Percentiles rank a stretch among this genome's conserved stretches.
phyloP scores from a whole-genome alignment of 2,888 invertebrate species.

The Phaedon cochleariae region DNA sequence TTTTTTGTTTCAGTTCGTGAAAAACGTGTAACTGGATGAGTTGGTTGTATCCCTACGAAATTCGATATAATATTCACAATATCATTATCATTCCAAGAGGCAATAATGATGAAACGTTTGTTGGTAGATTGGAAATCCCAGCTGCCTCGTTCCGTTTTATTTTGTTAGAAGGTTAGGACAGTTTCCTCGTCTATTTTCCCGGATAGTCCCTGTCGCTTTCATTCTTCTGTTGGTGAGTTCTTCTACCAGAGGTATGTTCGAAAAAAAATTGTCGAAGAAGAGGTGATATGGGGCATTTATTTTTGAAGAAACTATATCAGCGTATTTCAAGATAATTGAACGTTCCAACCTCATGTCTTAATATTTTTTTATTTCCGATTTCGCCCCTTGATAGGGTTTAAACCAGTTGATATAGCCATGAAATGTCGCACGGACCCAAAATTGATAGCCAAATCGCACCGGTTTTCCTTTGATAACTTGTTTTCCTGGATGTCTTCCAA shows the following conservation, averaged over 20 bases:
- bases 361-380: constrained; percentile 1
- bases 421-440: background rate
- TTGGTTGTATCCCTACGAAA: constrained; percentile 7
- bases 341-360: background rate
- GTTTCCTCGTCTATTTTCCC: constrained; percentile 13
- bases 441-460: too few species aligned
- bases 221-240: constrained; percentile 16
- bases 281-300: constrained; percentile 12
- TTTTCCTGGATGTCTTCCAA: background rate
- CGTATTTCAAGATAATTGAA: constrained; percentile 3
- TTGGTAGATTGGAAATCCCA: constrained; percentile 20
- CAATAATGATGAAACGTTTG: constrained; percentile 19
- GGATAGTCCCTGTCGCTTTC: constrained; percentile 14
- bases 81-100: constrained; percentile 27
- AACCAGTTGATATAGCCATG: constrained; percentile 6
- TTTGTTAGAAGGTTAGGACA: constrained; percentile 1
- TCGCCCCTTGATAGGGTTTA: constrained; percentile 1
- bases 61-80: constrained; percentile 25
- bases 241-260: constrained; percentile 3
- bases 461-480: background rate
- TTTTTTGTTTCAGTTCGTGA: background rate
- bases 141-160: constrained; percentile 21
- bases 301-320: constrained; percentile 14
- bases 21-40: background rate
- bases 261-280: constrained; percentile 19